Evolutionary conservation across 1,140 invertebrate species (phyloP), one percentile per base, ranked within the genome.

Genomic region (Agrypnia vestita): DNA sequence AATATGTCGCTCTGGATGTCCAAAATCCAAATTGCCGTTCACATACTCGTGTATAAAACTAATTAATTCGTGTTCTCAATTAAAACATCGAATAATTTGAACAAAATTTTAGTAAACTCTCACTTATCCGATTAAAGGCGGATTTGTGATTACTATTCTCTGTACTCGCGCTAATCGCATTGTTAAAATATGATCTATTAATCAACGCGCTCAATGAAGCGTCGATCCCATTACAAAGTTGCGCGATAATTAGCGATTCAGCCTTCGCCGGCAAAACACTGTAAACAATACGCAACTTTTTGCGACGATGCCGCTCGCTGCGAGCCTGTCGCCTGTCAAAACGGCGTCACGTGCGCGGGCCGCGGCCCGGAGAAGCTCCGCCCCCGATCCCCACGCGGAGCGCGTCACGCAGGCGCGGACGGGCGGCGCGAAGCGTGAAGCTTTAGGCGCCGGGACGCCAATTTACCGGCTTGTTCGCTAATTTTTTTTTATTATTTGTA

Each of bases 261-360:
- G 25, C 74, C 71, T 74, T 76, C 74, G 25, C 64, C 17, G 47
- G 59, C 43, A 73, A 55, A 73, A 64, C 78, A 61, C 73, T 64
- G 71, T 78, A 78, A 72, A 78, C 56, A 78, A 72, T 56, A 53
- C 25, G 61, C 67, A 73, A 79, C 78, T 51, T 80, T 80, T 80
- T 80, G 71, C 76, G 73, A 80, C 64, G 72, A 69, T 44, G 61
- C 43, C 55, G 73, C 43, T 13, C 51, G 49, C 49, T 71, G 73
- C 61, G 73, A 62, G n/a, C n/a, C n/a, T n/a, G n/a, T n/a, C 72
- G 72, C 53, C 81, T 82, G 81, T 82, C 81, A 82, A 82, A 82
- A 77, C 61, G 46, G 44, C 35, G 61, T 79, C 81, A 82, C 78
- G 78, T 82, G 81, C 73, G 44, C 59, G 61, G 74, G 77, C 74